Conservation (phyloP, 2,113 vertebrate species). For the Lamprotornis superbus region DNA sequence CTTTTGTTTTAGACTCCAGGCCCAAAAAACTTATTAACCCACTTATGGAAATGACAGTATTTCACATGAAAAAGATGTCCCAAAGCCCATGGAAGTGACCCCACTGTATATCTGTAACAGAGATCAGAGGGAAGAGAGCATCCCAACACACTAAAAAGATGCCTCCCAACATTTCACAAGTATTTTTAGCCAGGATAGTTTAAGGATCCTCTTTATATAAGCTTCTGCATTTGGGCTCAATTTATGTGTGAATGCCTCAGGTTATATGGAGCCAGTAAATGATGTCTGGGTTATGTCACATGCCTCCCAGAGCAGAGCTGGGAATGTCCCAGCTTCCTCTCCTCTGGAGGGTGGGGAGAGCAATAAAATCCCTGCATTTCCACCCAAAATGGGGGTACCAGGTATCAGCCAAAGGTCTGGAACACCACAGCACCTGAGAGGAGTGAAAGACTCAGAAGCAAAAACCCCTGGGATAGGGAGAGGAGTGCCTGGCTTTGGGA, state of each 20-base stretch:
- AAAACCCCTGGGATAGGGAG: rapidly evolving
- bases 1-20: background rate
- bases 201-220: slow-evolving; percentile 22
- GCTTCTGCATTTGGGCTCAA: background rate
- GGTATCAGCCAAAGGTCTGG: background rate
- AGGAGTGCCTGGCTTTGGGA: background rate
- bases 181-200: background rate
- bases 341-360: background rate
- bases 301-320: background rate
- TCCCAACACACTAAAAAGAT: background rate
- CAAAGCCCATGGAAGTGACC: background rate
- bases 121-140: background rate
- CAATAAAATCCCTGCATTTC: background rate
- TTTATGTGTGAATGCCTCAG: slow-evolving; percentile 55
- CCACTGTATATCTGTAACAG: background rate
- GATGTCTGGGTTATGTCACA: slow-evolving; percentile 53
- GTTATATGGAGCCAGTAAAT: slow-evolving; percentile 48
- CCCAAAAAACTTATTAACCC: background rate
- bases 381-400: background rate
- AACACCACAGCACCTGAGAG: background rate
- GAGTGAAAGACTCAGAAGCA: rapidly evolving
- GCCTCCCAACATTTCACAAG: background rate
- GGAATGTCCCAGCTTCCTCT: background rate
- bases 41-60: background rate
- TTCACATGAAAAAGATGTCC: background rate